Base-by-base conservation (phyloP, 2,797 vertebrate genomes). In the Pygocentrus nattereri region DNA sequence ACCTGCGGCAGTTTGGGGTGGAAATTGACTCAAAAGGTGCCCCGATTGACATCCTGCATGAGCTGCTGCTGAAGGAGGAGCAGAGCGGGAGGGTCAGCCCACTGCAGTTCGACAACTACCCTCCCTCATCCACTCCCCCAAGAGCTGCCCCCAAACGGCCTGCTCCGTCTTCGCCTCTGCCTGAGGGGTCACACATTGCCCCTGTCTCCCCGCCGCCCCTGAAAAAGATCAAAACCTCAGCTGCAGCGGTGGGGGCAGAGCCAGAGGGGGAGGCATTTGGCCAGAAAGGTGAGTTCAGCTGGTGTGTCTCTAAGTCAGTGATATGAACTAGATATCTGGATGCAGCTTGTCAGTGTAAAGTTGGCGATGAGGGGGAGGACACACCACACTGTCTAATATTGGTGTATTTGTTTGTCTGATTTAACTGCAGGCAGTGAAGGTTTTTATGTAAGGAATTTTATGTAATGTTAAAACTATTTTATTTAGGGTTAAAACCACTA, bases 1-100 rank as follows among this genome's bases (percentile, higher is more conserved):
- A 99, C 85, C 94, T 99, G 47, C 95, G 96, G 21, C 96, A 97
- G 86, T 94, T 98, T 3, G 97, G 97, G 2, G 93, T 98, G 0
- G 77, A 67, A 6, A 93, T 94, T 0, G 95, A 97, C 56, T 92
- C 95, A 88, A 96, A 96, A 23, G 94, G 96, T 0, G 94, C 94
- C 3, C 95, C 97, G 18, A 96, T 98, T 78, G 95, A 97, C 34
- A 86, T 95, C 56, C 95, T 98, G 0, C 96, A 97, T 38, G 94
- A 95, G 90, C 92, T 98, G 18, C 96, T 94, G 89, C 90, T 92
- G 61, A 91, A 89, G 0, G 89, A 93, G 76, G 89, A 93, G 16
- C 83, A 93, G 1, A 90, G 92, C 61, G 90, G 90, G 23, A 76
- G 89, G 30, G 82, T 30, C 34, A 79, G 69, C 4, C n/a, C 80